Conservation (phyloP, 2,888 invertebrate species). For the Synergus umbraculus region DNA sequence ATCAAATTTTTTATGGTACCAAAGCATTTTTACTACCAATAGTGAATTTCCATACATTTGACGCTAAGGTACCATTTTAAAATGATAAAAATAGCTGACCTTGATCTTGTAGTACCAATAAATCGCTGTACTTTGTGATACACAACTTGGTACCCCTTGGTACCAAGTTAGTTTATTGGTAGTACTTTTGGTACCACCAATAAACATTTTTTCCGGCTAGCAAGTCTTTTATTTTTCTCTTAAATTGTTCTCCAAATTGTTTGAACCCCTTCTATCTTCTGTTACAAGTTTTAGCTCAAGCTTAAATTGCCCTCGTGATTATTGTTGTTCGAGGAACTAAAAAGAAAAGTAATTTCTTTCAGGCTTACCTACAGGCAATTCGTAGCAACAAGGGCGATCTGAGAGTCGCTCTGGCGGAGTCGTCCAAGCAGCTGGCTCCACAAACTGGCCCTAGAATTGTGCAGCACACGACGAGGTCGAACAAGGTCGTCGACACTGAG, state of each 20-base stretch:
- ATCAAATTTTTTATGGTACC: neutral
- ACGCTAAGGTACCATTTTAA: neutral
- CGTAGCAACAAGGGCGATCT: slow-evolving; percentile 83
- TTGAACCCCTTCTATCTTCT: neutral
- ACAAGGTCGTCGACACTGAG: slow-evolving; percentile 92
- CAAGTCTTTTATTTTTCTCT: neutral
- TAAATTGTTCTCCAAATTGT: neutral
- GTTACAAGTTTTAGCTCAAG: neutral
- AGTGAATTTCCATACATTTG: neutral
- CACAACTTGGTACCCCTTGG: neutral
- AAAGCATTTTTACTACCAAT: neutral
- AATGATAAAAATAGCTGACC: neutral
- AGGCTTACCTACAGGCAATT: slow-evolving; percentile 88
- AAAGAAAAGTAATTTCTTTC: slow-evolving; percentile 73
- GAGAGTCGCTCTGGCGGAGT: slow-evolving; percentile 82
- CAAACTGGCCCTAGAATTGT: slow-evolving; percentile 84
- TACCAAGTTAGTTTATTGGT: neutral
- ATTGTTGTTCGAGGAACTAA: neutral
- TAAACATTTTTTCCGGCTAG: neutral
- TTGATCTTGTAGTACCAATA: neutral
- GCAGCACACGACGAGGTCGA: slow-evolving; percentile 86
- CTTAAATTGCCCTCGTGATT: neutral
- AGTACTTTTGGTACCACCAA: neutral
- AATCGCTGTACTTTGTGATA: neutral
- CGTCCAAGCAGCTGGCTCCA: slow-evolving; percentile 82